Percentiles rank a stretch among this genome's conserved stretches.
Evolutionary conservation across 2,888 invertebrate genomes (phyloP).

Genomic region (Drosophila greeni): DNA sequence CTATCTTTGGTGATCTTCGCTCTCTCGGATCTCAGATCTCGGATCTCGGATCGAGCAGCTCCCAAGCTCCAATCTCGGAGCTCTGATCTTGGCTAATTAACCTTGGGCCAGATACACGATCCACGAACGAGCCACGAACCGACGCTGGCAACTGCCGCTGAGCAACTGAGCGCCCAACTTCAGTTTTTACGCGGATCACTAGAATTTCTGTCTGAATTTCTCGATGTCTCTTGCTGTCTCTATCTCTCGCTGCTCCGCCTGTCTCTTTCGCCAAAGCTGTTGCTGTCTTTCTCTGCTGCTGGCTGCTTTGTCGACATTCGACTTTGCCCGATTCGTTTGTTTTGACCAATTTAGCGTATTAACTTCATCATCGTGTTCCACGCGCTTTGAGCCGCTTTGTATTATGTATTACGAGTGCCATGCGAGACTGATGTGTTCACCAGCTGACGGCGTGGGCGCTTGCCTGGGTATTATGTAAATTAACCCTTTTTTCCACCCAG

Average conservation of each 20-base stretch:
- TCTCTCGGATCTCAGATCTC: slow-evolving; percentile 2
- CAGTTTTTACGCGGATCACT: slow-evolving; percentile 69
- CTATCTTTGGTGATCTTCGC: slow-evolving; percentile 14
- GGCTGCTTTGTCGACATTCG: slow-evolving; percentile 19
- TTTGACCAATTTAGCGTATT: slow-evolving; percentile 71
- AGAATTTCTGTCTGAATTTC: slow-evolving; percentile 56
- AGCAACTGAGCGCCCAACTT: slow-evolving; percentile 63
- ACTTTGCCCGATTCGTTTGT: slow-evolving; percentile 48
- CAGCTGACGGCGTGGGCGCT: slow-evolving; percentile 46
- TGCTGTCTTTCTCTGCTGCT: slow-evolving; percentile 8
- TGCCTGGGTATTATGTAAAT: slow-evolving; percentile 33
- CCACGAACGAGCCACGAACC: slow-evolving; percentile 49
- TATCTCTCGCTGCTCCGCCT: slow-evolving; percentile 2
- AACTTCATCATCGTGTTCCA: slow-evolving; percentile 62
- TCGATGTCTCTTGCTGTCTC: slow-evolving; percentile 7
- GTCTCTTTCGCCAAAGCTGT: slow-evolving; percentile 21
- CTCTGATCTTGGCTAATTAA: slow-evolving; percentile 30
- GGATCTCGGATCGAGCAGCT: background rate
- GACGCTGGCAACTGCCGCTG: slow-evolving; percentile 58
- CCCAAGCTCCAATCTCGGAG: slow-evolving; percentile 12
- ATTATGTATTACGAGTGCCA: slow-evolving; percentile 37
- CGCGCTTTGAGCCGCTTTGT: slow-evolving; percentile 38
- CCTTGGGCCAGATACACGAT: slow-evolving; percentile 30
- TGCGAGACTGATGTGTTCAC: slow-evolving; percentile 21
- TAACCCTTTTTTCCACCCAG: slow-evolving; percentile 24